These are phyloP conservation scores for Stenurella melanura DNA, from an alignment of 2,888 invertebrate species.

Conservation along the genomic window DNA sequence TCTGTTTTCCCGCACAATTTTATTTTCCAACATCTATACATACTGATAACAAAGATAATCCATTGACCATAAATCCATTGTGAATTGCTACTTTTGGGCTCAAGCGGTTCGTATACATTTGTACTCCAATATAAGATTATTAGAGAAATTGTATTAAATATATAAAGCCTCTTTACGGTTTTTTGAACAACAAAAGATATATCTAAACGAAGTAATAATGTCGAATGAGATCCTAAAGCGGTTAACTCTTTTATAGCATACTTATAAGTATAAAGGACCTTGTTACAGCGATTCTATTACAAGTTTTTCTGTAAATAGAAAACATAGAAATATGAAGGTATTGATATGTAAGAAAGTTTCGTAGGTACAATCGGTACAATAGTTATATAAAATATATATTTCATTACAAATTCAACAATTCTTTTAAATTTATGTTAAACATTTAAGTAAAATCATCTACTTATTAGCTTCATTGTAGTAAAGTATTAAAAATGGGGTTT, in stretches of 20 bases:
- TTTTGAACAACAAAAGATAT: slow-evolving; percentile 4
- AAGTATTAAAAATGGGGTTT: too few relatives aligned
- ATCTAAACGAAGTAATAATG: slow-evolving; percentile 13
- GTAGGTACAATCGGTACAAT: too few relatives aligned
- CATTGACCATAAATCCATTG: slow-evolving; percentile 10
- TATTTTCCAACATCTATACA: not conserved
- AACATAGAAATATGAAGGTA: not conserved
- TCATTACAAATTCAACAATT: too few relatives aligned
- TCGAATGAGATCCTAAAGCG: not conserved
- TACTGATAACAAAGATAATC: slow-evolving; percentile 11
- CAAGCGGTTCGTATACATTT: slow-evolving; percentile 1
- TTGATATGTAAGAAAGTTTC: not conserved
- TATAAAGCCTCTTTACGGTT: slow-evolving; percentile 9
- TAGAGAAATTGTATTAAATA: slow-evolving; percentile 17
- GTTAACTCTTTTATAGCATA: slow-evolving; percentile 8
- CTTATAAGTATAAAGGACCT: slow-evolving; percentile 5
- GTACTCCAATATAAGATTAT: slow-evolving; percentile 16
- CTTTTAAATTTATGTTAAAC: too few relatives aligned
- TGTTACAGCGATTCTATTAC: not conserved
- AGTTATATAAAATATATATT: too few relatives aligned
- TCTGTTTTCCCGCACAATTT: not conserved
- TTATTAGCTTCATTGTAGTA: too few relatives aligned
- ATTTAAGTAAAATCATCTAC: too few relatives aligned
- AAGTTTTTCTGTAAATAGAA: not conserved
- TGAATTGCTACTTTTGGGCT: not conserved